Evolutionary conservation across 2,797 vertebrate species (phyloP), one percentile per base, ranked within the genome.

Genomic region (Fistularia commersonii): DNA sequence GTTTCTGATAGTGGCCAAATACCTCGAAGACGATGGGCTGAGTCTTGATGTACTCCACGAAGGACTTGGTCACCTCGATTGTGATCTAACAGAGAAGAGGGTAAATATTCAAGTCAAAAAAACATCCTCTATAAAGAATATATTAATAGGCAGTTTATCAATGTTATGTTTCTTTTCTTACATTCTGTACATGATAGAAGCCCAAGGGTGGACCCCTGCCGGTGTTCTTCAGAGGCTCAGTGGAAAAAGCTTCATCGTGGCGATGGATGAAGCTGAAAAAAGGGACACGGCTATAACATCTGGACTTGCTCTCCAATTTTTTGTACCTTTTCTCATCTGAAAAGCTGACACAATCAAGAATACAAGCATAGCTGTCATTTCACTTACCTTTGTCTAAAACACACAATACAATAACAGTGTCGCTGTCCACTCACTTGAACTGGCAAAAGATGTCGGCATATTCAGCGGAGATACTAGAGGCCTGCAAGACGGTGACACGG

Each of bases 381-480:
- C 2, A 23, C 23, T 23, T 23, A 23, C 23, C 23, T 23, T 23
- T 23, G 23, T 23, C 23, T 23, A 23, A 23, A 23, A 23, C 23
- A 23, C 23, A 23, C 23, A 23, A 23, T 23, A 23, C 23, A 23
- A 2, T 23, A 23, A 23, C 5, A 41, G 8, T 14, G 34, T 37
- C 8, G 14, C 41, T 34, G 42, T 32, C 38, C 36, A 81, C 91
- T 89, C 68, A 99, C 97, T 99, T 99, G 82, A 99, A 99, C 85
- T 99, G 97, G 83, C 97, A 99, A 90, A 99, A 99, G 88, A 99
- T 99, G 81, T 99, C 97, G 0, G 97, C 95, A 0, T 99, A 99
- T 85, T 99, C 96, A 0, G 95, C 95, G 0, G 97, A 98, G 85
- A 99, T 99, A 86, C 96, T 98, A 68, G 95, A 98, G 0, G 96